A percentile compares a stretch with the other conserved stretches of the same genome.
Conservation (phyloP, 1,140 invertebrate genomes). For the Kradibia gibbosae region DNA sequence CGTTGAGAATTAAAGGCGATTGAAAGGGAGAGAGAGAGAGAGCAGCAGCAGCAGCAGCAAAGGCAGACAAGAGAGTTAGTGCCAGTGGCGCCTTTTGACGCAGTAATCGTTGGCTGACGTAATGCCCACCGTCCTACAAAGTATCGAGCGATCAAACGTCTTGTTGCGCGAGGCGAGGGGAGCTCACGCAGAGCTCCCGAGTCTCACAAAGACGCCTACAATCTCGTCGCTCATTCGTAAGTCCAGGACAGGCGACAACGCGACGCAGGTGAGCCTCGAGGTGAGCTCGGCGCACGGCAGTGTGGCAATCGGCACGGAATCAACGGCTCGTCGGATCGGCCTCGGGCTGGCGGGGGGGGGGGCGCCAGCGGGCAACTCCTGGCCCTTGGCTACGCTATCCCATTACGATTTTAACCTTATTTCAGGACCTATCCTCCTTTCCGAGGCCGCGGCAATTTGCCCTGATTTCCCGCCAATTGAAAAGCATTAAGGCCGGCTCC, state of each 20-base stretch:
- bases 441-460: too few species aligned
- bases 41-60: neutral
- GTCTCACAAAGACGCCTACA: constrained; percentile 27
- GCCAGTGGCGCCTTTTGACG: constrained; percentile 2
- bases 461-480: too few species aligned
- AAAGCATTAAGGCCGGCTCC: too few species aligned
- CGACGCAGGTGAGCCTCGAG: constrained; percentile 6
- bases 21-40: too few species aligned
- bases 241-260: neutral
- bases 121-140: neutral
- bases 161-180: neutral
- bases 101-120: constrained; percentile 17
- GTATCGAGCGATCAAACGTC: constrained; percentile 17
- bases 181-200: neutral
- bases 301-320: neutral
- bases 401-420: too few species aligned
- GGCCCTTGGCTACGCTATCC: too few species aligned
- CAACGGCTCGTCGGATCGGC: too few species aligned
- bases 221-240: constrained; percentile 29
- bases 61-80: neutral
- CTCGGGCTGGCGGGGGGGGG: too few species aligned
- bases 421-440: too few species aligned
- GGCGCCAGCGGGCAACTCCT: too few species aligned
- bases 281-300: neutral
- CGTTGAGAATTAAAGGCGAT: neutral